Evolutionary conservation across 2,888 invertebrate species (phyloP).

Genomic region (Rutpela maculata): DNA sequence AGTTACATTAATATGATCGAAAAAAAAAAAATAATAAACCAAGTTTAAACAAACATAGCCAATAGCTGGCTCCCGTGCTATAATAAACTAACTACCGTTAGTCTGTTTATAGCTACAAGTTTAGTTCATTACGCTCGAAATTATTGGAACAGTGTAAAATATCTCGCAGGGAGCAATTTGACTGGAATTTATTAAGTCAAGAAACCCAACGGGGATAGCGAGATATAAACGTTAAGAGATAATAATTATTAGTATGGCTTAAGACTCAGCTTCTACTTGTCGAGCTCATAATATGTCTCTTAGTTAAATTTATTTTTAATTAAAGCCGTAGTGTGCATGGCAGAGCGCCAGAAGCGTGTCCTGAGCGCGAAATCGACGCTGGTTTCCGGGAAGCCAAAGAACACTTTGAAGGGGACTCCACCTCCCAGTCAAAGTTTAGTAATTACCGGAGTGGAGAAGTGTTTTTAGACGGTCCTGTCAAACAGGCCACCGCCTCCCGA

Average conservation of each 20-base stretch:
- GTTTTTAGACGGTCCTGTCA: conserved; percentile 43
- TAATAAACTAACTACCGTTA: too few relatives aligned
- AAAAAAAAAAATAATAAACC: too few relatives aligned
- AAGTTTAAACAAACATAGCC: too few relatives aligned
- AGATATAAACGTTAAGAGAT: conserved; percentile 30
- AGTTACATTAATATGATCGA: too few relatives aligned
- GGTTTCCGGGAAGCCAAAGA: conserved; percentile 38
- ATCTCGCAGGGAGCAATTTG: conserved; percentile 8
- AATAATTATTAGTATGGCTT: conserved; percentile 31
- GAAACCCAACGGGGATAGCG: conserved; percentile 22
- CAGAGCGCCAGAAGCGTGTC: conserved; percentile 36
- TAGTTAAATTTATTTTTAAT: conserved; percentile 35
- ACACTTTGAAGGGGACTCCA: conserved; percentile 20
- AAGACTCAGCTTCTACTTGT: conserved; percentile 26
- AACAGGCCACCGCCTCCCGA: conserved; percentile 34
- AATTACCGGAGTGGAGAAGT: conserved; percentile 40
- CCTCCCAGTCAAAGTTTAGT: conserved; percentile 40
- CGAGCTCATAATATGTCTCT: conserved; percentile 30
- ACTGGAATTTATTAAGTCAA: conserved; percentile 11
- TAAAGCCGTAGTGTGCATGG: conserved; percentile 36
- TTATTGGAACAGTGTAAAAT: conserved; percentile 15
- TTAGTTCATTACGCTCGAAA: background rate
- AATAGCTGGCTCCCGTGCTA: too few relatives aligned
- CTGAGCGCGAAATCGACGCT: conserved; percentile 26
- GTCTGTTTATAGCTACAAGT: too few relatives aligned